Evolutionary conservation across 2,113 vertebrate species (phyloP).

Genomic region (Trochalopteron elliotii): DNA sequence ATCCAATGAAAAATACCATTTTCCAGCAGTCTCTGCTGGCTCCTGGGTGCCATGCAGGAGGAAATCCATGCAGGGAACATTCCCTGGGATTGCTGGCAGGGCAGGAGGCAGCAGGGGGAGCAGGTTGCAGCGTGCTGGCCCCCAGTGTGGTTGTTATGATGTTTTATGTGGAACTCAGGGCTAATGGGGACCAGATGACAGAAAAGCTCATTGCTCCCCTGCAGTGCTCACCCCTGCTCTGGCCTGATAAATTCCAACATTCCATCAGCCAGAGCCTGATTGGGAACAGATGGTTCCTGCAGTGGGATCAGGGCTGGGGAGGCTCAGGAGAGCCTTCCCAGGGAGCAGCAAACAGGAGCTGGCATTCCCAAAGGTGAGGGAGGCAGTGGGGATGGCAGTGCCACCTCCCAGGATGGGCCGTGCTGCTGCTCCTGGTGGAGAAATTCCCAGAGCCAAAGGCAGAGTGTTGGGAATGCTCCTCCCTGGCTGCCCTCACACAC

Average conservation of each 20-base stretch:
- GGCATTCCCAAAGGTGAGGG: background rate
- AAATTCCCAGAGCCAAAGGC: background rate
- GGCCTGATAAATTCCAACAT: conserved; percentile 68
- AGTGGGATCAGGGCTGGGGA: background rate
- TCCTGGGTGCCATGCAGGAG: background rate
- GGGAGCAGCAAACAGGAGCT: background rate
- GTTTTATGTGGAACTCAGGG: conserved; percentile 45
- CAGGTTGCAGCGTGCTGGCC: conserved; percentile 46
- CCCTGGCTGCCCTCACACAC: background rate
- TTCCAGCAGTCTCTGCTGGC: background rate
- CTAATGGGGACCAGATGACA: conserved; percentile 72
- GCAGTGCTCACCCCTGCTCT: conserved; percentile 66
- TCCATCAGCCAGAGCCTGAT: conserved; percentile 67
- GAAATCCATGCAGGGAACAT: background rate
- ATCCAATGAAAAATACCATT: fast-evolving
- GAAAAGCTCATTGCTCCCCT: conserved; percentile 64
- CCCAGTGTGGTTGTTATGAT: conserved; percentile 45
- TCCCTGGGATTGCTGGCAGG: background rate
- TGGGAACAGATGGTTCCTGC: conserved; percentile 72
- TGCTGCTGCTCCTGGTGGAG: fast-evolving
- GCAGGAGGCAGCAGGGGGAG: background rate
- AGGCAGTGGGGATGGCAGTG: background rate
- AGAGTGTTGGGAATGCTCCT: fast-evolving
- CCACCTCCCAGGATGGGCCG: background rate
- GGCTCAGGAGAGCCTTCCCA: background rate